Percentiles rank a stretch among this genome's conserved stretches.
Evolutionary conservation across 2,888 invertebrate genomes (phyloP).

Genomic region (Endotricha flammealis): DNA sequence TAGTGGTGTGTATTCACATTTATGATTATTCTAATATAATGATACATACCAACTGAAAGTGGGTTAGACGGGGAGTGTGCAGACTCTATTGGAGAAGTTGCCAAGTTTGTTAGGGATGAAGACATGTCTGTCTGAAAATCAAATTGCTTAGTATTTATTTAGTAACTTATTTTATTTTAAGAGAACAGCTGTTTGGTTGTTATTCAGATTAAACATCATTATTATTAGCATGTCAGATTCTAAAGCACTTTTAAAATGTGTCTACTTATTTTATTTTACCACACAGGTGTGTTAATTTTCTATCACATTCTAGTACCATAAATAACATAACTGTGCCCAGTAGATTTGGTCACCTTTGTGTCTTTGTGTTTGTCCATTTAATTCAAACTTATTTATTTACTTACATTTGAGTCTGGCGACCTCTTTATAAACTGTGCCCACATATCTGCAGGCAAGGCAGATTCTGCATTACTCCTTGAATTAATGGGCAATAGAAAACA

Average conservation of each 20-base stretch:
- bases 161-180: too few species aligned
- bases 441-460: slow-evolving; percentile 83
- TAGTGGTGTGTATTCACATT: neutral
- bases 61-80: slow-evolving; percentile 29
- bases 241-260: too few species aligned
- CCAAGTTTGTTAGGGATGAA: slow-evolving; percentile 34
- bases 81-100: slow-evolving; percentile 47
- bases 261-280: too few species aligned
- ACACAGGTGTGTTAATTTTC: too few species aligned
- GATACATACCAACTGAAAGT: slow-evolving; percentile 30
- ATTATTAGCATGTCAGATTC: too few species aligned
- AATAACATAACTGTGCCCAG: too few species aligned
- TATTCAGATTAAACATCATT: too few species aligned
- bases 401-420: slow-evolving; percentile 71
- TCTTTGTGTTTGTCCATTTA: too few species aligned
- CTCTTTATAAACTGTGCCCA: slow-evolving; percentile 89
- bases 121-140: slow-evolving; percentile 48
- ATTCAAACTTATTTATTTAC: too few species aligned
- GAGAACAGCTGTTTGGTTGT: too few species aligned
- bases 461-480: slow-evolving; percentile 81
- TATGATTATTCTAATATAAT: neutral
- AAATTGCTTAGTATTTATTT: slow-evolving; percentile 33
- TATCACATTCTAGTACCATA: too few species aligned
- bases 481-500: slow-evolving; percentile 95
- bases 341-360: too few species aligned